Conservation (phyloP, 2,797 vertebrate species). For the Martes flavigula region DNA sequence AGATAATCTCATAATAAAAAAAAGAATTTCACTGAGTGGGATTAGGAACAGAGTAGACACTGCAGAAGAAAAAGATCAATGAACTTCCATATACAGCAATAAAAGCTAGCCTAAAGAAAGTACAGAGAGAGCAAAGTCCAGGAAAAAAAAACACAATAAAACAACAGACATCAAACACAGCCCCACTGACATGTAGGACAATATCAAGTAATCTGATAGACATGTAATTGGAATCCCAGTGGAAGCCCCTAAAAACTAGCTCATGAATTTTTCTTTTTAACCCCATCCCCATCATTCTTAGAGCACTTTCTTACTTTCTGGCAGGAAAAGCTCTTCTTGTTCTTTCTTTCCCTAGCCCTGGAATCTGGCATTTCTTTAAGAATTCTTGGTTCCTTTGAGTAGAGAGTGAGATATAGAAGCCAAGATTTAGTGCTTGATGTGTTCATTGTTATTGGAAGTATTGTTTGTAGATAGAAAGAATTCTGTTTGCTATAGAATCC, state of each 20-base stretch:
- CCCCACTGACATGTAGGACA: background rate
- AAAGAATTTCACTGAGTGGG: background rate
- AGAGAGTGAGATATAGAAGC: background rate
- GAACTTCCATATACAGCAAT: background rate
- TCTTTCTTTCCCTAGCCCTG: background rate
- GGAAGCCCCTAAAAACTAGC: background rate
- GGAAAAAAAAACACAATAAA: background rate
- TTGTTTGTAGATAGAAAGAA: background rate
- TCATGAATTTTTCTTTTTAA: background rate
- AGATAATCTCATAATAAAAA: background rate
- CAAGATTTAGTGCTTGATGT: background rate
- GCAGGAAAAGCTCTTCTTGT: background rate
- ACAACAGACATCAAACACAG: background rate
- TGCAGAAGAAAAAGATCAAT: background rate
- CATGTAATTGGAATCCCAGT: background rate
- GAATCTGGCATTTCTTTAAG: background rate
- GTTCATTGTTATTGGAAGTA: background rate
- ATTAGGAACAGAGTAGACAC: background rate
- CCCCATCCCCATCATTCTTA: background rate
- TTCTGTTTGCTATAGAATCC: conserved; percentile 89
- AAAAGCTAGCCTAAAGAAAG: background rate
- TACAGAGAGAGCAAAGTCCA: background rate
- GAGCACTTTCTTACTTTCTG: background rate
- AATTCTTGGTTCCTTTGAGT: background rate
- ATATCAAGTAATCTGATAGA: background rate